Evolutionary conservation across 2,113 vertebrate species (phyloP), one percentile per base, ranked within the genome.

Genomic region (Rhineura floridana): DNA sequence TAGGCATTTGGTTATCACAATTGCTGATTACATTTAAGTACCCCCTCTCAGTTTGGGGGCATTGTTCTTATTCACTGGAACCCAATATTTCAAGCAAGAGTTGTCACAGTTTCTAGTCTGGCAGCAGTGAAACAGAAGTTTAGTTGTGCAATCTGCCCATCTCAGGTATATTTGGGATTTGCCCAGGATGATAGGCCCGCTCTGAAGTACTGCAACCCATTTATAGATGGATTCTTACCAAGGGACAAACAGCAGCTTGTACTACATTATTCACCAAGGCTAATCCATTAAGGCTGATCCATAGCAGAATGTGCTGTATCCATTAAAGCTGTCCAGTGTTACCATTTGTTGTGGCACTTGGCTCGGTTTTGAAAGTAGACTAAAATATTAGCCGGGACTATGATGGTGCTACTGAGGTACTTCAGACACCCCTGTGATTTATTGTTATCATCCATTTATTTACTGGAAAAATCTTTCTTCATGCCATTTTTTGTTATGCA

Each of bases 401-500:
- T 89, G 82, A 30, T 83, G 89, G 85, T 90, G 48, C 69, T 75
- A 39, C 9, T 55, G 15, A 69, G 33, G 33, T 44, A 91, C 70
- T 88, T 87, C 86, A 93, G 80, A 85, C 89, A 91, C 90, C 36
- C 19, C 79, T 90, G 76, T 79, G 86, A 89, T 87, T 90, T 88
- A 92, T 70, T n/a, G 83, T 87, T 90, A 93, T 90, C 84, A 90
- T 85, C 80, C 82, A 92, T 44, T 59, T 69, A 87, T 83, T 94
- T 93, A 85, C 86, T 83, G 86, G 63, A 80, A 93, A 93, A 93
- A 87, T 87, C 89, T 77, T 72, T 83, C 80, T 52, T 86, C 91
- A 89, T 88, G 82, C 90, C 89, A 94, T 93, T 89, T 85, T 89
- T 89, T 94, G 88, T 84, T 39, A 76, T 87, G 90, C 87, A 92